These are phyloP conservation scores for Python bivittatus DNA, from an alignment of 2,113 vertebrate genomes.

Conservation along the genomic window DNA sequence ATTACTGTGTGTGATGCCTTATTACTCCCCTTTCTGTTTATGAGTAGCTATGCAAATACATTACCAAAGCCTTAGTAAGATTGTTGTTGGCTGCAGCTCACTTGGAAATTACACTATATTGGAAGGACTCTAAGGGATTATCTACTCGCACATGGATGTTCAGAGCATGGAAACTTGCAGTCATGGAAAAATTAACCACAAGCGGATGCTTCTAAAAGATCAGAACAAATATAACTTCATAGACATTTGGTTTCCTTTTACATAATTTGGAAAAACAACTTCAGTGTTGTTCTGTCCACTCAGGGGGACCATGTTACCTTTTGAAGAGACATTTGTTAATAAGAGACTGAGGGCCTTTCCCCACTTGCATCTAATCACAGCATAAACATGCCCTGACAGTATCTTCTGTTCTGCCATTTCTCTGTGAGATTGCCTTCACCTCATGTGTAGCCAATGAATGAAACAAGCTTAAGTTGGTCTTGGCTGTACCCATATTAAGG, in stretches of 20 bases:
- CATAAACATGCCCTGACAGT: neutral
- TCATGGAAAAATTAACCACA: neutral
- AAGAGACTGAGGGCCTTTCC: neutral
- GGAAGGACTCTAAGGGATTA: neutral
- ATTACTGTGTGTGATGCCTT: neutral
- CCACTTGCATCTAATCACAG: neutral
- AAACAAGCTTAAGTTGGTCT: neutral
- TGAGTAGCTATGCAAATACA: neutral
- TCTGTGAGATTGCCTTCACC: neutral
- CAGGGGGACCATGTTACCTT: neutral
- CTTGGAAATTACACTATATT: neutral
- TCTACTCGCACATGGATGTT: neutral
- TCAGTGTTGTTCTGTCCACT: neutral
- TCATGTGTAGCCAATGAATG: neutral
- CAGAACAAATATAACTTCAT: neutral
- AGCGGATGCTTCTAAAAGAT: neutral
- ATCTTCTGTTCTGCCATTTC: neutral
- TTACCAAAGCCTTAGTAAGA: neutral
- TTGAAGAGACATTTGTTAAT: neutral
- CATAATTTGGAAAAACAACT: neutral
- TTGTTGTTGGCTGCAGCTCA: neutral
- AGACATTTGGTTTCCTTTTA: constrained; percentile 1
- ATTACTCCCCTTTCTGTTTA: neutral
- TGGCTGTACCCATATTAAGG: neutral
- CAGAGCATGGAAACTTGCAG: neutral